Percentiles rank a stretch among this genome's conserved stretches.
Conservation (phyloP, 2,888 invertebrate species). For the Nyleta sp. region DNA sequence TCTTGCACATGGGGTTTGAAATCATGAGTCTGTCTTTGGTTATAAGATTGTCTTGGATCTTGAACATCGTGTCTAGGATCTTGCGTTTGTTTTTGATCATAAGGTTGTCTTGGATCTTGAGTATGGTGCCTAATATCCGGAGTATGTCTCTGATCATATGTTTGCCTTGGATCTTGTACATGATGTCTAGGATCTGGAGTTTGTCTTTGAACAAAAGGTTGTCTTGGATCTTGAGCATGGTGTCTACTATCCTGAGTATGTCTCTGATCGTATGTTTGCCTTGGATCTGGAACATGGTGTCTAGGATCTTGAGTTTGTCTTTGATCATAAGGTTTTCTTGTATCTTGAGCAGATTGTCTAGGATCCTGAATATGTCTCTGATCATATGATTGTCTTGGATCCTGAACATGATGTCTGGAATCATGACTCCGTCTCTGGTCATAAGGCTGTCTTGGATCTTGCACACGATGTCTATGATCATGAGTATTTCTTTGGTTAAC, state of each 20-base stretch:
- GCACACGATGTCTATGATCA: slow-evolving; percentile 14
- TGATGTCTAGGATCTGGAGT: not conserved
- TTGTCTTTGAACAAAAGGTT: not conserved
- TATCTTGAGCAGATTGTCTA: slow-evolving; percentile 7
- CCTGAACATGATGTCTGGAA: not conserved
- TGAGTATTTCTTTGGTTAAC: not conserved
- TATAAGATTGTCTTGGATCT: not conserved
- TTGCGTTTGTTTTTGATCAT: not conserved
- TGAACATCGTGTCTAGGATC: not conserved
- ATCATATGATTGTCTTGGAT: not conserved
- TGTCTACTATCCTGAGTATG: not conserved
- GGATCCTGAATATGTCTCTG: slow-evolving; percentile 8
- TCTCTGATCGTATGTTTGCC: not conserved
- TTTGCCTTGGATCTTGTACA: not conserved
- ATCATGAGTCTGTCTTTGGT: not conserved
- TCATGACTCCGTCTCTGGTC: not conserved
- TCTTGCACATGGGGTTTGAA: not conserved
- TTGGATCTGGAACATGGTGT: not conserved
- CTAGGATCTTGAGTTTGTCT: slow-evolving; percentile 11
- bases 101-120: slow-evolving; percentile 14
- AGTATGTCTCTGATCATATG: not conserved
- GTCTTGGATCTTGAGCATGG: slow-evolving; percentile 3
- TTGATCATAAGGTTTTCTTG: slow-evolving; percentile 1
- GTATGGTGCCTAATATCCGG: not conserved
- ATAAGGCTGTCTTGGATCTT: not conserved